Evolutionary conservation across 2,797 vertebrate genomes (phyloP).

Genomic region (Halcyon smyrnensis): DNA sequence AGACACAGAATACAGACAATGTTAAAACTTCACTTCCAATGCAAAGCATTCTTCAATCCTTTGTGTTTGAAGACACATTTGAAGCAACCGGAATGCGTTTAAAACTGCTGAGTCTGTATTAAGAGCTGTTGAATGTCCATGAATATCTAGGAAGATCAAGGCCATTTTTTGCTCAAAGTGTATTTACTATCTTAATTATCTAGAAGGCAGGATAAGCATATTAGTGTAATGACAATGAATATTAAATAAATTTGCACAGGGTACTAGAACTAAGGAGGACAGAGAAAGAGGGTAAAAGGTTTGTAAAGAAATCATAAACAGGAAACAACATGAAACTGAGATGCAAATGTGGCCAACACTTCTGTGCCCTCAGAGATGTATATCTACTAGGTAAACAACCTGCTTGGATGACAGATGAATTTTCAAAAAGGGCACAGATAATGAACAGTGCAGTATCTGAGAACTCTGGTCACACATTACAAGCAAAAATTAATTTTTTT

Average conservation of each 20-base stretch:
- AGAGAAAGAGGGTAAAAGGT: neutral
- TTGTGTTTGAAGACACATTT: neutral
- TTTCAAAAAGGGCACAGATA: neutral
- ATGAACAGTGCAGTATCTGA: neutral
- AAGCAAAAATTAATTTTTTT: neutral
- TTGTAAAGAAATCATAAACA: neutral
- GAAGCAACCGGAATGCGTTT: neutral
- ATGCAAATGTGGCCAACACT: neutral
- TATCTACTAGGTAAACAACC: neutral
- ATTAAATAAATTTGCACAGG: neutral
- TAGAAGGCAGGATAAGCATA: neutral
- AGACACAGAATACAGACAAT: neutral
- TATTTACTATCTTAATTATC: neutral
- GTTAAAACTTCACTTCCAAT: neutral
- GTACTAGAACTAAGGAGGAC: neutral
- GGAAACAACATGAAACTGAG: neutral
- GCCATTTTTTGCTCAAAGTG: neutral
- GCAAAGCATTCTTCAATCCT: neutral
- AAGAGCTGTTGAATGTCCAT: neutral
- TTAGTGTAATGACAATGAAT: neutral
- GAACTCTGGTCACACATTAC: neutral
- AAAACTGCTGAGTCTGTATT: neutral
- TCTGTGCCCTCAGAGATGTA: neutral
- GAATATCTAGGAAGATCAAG: neutral
- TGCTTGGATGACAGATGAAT: neutral